Base-by-base conservation (phyloP, 2,888 invertebrate genomes). In the Melinopterus prodromus region DNA sequence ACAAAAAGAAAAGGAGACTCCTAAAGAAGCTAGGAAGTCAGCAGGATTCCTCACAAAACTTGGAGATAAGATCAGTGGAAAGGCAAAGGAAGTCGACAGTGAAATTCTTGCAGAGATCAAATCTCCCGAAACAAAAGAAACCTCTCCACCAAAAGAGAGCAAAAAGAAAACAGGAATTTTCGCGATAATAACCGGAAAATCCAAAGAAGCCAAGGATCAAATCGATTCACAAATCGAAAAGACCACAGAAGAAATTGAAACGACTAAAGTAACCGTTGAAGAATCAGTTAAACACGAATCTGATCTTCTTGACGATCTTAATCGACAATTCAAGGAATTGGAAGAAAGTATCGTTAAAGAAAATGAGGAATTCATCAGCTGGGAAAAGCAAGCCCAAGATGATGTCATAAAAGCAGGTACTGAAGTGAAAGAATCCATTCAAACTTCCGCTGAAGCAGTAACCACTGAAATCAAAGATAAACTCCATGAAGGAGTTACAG, bases 41-140 rank as follows among this genome's bases (percentile, higher is more conserved):
- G 80, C 76, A 9, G 82, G 81, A 69, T 82, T 82, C 53, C 80
- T 82, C 70, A 80, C 79, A 15, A 82, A 81, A 76, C 26, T 83
- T 9, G 83, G 84, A 6, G 81, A 80, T 0, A 83, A 83, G 77
- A 80, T 83, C 36, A 79, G 69, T 38, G 82, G 78, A 9, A 80
- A 78, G 36, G 15, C 82, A 7, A 80, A 80, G 76, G 82, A 82
- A 9, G 37, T 38, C 9, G 15, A 79, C 35, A 35, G 76, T 36
- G 76, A 69, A 78, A 6, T 76, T 9, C 53, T 53, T 38, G 72
- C 76, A 26, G 70, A 79, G 35, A 9, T 77, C 7, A 36, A 53
- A 53, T 53, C 53, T 9, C 53, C 72, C 36, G 77, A 71, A 12
- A 14, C 37, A 6, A 71, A 53, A n/a, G 35, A 38, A 71, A 37